Evolutionary conservation across 2,888 invertebrate species (phyloP).

Genomic region (Melieria omissa): DNA sequence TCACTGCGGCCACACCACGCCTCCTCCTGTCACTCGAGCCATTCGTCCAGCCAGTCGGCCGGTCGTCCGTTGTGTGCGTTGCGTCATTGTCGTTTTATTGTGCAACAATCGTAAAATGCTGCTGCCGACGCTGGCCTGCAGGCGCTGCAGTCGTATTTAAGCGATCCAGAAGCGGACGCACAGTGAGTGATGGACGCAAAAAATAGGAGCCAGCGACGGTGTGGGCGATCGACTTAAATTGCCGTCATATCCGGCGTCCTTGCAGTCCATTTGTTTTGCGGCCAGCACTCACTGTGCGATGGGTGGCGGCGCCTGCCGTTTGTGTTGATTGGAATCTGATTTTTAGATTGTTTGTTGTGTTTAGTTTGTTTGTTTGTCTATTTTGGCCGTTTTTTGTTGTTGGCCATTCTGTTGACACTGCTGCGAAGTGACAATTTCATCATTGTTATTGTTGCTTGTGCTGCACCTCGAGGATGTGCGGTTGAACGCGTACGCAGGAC

Average conservation of each 20-base stretch:
- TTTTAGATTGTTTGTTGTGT: no score
- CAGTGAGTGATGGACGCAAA: no score
- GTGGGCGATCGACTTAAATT: conserved; percentile 58
- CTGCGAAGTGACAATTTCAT: not conserved
- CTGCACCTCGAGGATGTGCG: no score
- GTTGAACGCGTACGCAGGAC: no score
- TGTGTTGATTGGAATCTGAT: no score
- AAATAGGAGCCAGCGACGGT: no score
- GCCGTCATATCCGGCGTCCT: conserved; percentile 55
- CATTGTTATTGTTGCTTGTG: not conserved
- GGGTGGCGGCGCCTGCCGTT: no score
- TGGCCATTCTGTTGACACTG: not conserved
- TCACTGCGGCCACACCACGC: conserved; percentile 21
- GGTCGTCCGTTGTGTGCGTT: not conserved
- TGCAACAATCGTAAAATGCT: conserved; percentile 45
- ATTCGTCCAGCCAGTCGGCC: no score
- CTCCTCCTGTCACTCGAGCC: conserved; percentile 5
- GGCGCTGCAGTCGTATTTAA: no score
- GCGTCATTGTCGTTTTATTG: conserved; percentile 46
- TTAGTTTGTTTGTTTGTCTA: no score
- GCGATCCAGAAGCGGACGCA: no score
- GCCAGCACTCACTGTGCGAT: conserved; percentile 7
- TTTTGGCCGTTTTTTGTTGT: not conserved
- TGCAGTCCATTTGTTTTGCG: conserved; percentile 43
- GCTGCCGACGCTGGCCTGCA: not conserved